phyloP scores from a whole-genome alignment of 2,113 vertebrate genomes.

The Plectropomus leopardus region DNA sequence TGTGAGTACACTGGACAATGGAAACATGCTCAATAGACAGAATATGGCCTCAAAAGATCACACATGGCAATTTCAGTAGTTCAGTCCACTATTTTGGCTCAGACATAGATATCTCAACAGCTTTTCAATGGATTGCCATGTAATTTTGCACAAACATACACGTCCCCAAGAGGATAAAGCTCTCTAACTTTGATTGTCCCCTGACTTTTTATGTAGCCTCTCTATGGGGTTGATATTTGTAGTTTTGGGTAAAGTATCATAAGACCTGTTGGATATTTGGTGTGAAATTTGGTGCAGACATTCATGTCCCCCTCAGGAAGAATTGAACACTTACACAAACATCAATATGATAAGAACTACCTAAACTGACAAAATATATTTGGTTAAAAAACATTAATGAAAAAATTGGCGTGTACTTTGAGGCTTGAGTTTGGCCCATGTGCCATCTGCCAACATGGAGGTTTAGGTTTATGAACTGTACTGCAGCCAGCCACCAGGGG shows the following conservation, averaged over 20 bases:
- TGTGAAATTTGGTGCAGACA: background rate
- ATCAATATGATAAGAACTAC: too few species aligned
- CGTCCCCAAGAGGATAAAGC: background rate
- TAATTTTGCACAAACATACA: background rate
- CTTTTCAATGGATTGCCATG: background rate
- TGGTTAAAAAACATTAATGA: too few species aligned
- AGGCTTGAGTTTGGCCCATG: too few species aligned
- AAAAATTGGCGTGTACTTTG: too few species aligned
- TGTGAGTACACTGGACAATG: constrained; percentile 81
- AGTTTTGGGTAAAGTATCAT: background rate
- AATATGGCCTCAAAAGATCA: constrained; percentile 20
- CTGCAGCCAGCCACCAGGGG: too few species aligned
- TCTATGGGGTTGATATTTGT: background rate
- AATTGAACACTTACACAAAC: too few species aligned
- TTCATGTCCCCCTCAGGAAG: background rate
- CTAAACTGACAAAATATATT: too few species aligned
- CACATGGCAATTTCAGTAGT: background rate
- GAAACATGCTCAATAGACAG: constrained; percentile 53
- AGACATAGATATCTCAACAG: constrained; percentile 2
- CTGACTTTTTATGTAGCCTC: background rate
- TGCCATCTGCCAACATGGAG: too few species aligned
- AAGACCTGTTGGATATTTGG: background rate
- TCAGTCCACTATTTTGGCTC: background rate
- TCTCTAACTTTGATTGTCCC: background rate
- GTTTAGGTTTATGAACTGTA: too few species aligned